Base-by-base conservation (phyloP, 2,113 vertebrate species). In the Uria aalge region DNA sequence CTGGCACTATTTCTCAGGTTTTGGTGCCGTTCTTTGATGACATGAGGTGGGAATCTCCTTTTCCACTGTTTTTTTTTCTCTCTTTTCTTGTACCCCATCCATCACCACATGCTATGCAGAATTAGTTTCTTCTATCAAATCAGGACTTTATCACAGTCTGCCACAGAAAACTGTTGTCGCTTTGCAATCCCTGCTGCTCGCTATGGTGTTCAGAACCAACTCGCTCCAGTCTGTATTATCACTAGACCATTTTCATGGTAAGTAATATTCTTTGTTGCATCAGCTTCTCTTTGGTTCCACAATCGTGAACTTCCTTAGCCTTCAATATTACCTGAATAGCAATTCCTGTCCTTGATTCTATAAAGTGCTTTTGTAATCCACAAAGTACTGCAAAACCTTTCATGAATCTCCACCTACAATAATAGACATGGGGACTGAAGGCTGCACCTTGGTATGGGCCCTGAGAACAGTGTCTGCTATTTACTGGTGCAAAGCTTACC, bases 401-500 rank as follows among this genome's bases (percentile, higher is more conserved):
- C 29, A 68, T 21, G 8, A 67, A 38, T 63, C 50, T 87, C 50
- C 47, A 63, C 60, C 11, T 63, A 21, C 15, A 67, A 15, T 3
- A 94, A 52, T 3, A 84, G 52, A 59, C 36, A 55, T 0, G 0
- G 9, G 30, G 41, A 53, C 15, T 0, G 0, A 18, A 55, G 66
- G 66, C 47, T 93, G 47, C 71, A 88, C 12, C 15, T 55, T 38
- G 17, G 19, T 38, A 78, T 22, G 38, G 27, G 52, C 50, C 24
- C 24, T 5, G n/a, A 62, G 50, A 85, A 62, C 30, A 50, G 32
- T 8, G 16, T 19, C 47, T 85, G 36, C 40, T 80, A 14, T 53
- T 85, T 30, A 53, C 71, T 3, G 17, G 68, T 48, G 17, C 30
- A 71, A 93, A 48, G 36, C 56, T 78, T 62, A 62, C 38, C 47